Percentiles rank a stretch among this genome's conserved stretches.
Conservation (phyloP, 2,888 invertebrate genomes). For the Caenorhabditis sp. region DNA sequence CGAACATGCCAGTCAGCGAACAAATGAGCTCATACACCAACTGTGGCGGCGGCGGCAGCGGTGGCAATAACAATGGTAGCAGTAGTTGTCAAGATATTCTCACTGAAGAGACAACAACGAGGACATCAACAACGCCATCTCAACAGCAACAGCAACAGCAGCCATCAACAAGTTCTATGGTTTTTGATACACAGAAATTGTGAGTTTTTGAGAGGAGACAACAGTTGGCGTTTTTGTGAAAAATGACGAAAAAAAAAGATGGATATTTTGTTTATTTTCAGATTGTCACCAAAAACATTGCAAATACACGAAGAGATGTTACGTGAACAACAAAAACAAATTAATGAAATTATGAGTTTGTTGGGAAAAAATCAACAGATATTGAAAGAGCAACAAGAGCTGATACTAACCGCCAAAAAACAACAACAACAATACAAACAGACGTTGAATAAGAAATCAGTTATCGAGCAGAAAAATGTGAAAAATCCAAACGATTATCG, state of each 20-base stretch:
- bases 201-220: slow-evolving; percentile 20
- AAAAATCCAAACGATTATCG: slow-evolving; percentile 40
- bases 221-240: neutral
- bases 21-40: slow-evolving; percentile 5
- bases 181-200: slow-evolving; percentile 21
- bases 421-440: slow-evolving; percentile 20
- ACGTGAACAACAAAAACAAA: slow-evolving; percentile 60
- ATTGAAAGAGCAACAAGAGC: slow-evolving; percentile 65
- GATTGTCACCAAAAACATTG: slow-evolving; percentile 43
- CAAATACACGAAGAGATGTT: slow-evolving; percentile 65
- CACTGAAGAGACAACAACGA: slow-evolving; percentile 1
- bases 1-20: slow-evolving; percentile 42
- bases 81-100: neutral
- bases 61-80: neutral
- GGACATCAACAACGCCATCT: slow-evolving; percentile 2
- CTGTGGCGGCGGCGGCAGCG: neutral
- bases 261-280: slow-evolving; percentile 7
- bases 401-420: slow-evolving; percentile 62
- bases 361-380: slow-evolving; percentile 59
- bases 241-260: neutral
- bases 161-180: slow-evolving; percentile 18
- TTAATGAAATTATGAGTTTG: slow-evolving; percentile 60
- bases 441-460: neutral
- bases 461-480: neutral
- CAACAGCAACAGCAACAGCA: slow-evolving; percentile 22